Base-by-base conservation (phyloP, 2,113 vertebrate species). In the Formicarius rufipectus region DNA sequence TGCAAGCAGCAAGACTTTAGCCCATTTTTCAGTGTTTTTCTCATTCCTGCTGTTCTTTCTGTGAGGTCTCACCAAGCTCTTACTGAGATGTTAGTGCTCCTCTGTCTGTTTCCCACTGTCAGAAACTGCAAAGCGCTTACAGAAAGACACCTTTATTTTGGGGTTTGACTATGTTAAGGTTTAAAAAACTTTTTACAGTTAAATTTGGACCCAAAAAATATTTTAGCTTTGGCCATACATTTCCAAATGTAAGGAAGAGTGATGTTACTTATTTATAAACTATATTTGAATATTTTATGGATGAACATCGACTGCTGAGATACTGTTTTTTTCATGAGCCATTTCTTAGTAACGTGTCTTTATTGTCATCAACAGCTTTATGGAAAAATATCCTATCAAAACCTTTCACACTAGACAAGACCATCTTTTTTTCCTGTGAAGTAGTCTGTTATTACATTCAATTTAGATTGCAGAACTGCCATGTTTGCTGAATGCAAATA, bases 21-120 rank as follows among this genome's bases (percentile, higher is more conserved):
- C 58, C 56, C 92, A 50, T 87, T 93, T 95, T 89, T 91, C 35
- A 42, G 44, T 66, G 59, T 59, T 94, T 91, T 80, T 45, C 56
- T 93, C 42, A 27, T 87, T 89, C 59, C 58, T 83, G 35, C 44
- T 64, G 44, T 68, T 64, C 40, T 79, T 93, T 86, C 56, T 90
- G 66, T 78, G 80, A 49, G 39, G 56, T 86, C 28, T 86, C 50
- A 59, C 22, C 2, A 7, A 89, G 44, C 49, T 79, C 21, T 85
- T 72, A 72, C 3, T 76, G 50, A 94, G 55, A 55, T 80, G 50
- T 80, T 92, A 33, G 67, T 73, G 55, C 50, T 95, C 9, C 66
- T 90, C 67, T 56, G 21, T 44, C 47, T 79, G 3, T 87, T 82
- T 90, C 30, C 62, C 28, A 18, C 44, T 82, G 49, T 81, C 84